phyloP scores from a whole-genome alignment of 1,140 invertebrate genomes.

The Drosophila nigromelanica region DNA sequence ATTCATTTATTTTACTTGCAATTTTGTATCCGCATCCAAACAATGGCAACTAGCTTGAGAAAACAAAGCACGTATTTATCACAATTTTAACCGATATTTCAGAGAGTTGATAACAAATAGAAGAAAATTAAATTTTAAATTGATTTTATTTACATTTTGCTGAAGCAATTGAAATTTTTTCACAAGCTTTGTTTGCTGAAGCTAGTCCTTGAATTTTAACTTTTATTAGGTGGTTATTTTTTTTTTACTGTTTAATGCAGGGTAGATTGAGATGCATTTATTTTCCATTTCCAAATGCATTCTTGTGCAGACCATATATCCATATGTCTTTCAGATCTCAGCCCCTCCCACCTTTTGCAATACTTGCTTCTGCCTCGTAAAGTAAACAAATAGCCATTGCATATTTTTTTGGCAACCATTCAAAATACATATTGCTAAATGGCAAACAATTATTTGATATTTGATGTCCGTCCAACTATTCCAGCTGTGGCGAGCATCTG shows the following conservation, averaged over 20 bases:
- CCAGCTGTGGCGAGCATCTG: slow-evolving; percentile 17
- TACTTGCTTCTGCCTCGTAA: neutral
- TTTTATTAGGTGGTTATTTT: no score
- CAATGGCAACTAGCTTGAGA: neutral
- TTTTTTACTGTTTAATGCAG: neutral
- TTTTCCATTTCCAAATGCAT: neutral
- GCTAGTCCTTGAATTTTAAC: no score
- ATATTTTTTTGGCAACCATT: slow-evolving; percentile 61
- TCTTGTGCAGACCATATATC: no score
- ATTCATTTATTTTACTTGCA: slow-evolving; percentile 47
- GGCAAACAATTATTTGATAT: slow-evolving; percentile 67
- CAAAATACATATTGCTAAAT: slow-evolving; percentile 51
- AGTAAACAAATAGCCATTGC: slow-evolving; percentile 45
- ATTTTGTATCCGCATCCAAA: slow-evolving; percentile 11
- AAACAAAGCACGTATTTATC: neutral
- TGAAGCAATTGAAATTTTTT: no score
- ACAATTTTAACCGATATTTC: neutral
- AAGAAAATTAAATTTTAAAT: neutral
- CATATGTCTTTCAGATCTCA: slow-evolving; percentile 8
- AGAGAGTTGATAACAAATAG: neutral
- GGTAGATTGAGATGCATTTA: neutral
- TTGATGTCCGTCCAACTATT: slow-evolving; percentile 42
- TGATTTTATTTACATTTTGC: no score
- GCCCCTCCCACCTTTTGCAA: neutral
- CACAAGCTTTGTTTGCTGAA: no score